These are phyloP conservation scores for Eulemur rubriventer DNA, from an alignment of 2,797 vertebrate genomes.

Conservation along the genomic window DNA sequence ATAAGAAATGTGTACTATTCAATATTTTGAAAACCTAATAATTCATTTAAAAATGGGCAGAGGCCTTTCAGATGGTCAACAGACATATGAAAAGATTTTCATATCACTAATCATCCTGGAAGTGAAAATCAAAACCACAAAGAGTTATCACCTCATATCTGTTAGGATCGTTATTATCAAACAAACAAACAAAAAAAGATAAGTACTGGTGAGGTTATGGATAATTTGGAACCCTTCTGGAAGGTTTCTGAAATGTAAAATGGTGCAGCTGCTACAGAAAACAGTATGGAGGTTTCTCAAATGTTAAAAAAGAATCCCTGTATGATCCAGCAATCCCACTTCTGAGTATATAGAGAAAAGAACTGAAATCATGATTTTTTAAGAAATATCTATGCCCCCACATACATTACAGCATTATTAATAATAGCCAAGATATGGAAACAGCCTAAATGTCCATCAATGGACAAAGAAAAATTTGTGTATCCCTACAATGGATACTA, in stretches of 20 bases:
- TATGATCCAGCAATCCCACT: neutral
- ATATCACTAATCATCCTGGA: neutral
- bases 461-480: neutral
- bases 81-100: neutral
- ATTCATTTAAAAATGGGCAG: neutral
- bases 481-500: neutral
- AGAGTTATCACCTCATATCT: neutral
- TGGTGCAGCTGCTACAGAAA: neutral
- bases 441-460: neutral
- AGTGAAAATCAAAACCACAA: neutral
- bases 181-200: neutral
- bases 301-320: neutral
- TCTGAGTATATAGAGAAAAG: neutral
- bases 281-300: neutral
- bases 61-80: neutral
- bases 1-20: neutral
- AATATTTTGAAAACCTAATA: neutral
- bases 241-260: neutral
- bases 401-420: neutral
- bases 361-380: no score
- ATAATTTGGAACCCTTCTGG: neutral
- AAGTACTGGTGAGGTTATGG: neutral
- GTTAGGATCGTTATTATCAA: neutral
- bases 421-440: neutral
- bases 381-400: neutral